Conservation (phyloP, 2,888 invertebrate species). For the Cerastoderma edule region DNA sequence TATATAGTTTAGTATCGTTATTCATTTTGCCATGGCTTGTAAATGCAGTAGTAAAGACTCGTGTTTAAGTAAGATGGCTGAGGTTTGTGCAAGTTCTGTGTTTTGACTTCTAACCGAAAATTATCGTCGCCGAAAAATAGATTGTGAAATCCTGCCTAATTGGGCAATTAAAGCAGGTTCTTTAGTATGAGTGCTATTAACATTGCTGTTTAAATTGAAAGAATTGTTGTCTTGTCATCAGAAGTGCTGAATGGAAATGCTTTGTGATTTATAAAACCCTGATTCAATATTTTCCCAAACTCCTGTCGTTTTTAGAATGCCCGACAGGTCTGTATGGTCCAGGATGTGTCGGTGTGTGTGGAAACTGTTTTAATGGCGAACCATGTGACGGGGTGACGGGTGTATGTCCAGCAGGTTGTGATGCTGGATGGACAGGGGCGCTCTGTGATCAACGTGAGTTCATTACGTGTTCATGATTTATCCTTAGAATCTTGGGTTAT, state of each 20-base stretch:
- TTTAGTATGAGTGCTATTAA: not conserved
- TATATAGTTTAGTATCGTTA: no score
- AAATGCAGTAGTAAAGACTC: no score
- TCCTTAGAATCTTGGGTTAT: no score
- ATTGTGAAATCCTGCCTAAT: not conserved
- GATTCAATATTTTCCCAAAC: not conserved
- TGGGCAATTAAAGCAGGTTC: not conserved
- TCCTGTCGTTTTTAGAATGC: not conserved
- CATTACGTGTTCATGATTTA: no score
- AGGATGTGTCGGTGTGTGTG: not conserved
- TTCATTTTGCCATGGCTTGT: no score
- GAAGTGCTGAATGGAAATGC: not conserved
- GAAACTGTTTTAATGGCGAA: slow-evolving; percentile 4
- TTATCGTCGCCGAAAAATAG: not conserved
- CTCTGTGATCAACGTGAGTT: slow-evolving; percentile 11
- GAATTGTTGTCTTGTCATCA: not conserved
- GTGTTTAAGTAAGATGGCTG: no score
- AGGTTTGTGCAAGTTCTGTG: no score
- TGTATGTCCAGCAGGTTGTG: slow-evolving; percentile 9
- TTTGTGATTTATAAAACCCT: not conserved
- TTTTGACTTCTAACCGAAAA: no score
- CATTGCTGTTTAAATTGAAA: not conserved
- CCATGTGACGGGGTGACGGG: slow-evolving; percentile 15
- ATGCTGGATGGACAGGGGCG: slow-evolving; percentile 14
- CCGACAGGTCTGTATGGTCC: slow-evolving; percentile 1